phyloP scores from a whole-genome alignment of 2,113 vertebrate genomes.

The Oreochromis niloticus region DNA sequence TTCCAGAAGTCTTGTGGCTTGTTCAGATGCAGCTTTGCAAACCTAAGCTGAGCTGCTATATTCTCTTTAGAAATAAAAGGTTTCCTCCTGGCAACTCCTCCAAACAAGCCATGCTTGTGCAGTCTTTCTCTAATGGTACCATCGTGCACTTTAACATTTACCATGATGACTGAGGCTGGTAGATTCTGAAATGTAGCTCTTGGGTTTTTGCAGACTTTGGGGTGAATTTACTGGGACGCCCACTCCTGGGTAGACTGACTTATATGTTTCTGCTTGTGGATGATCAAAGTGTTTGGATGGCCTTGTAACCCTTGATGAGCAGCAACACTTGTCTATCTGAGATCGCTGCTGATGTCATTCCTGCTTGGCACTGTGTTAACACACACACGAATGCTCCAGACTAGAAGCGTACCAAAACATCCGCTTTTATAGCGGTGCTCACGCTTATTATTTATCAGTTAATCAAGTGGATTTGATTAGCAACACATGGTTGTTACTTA shows the following conservation, averaged over 20 bases:
- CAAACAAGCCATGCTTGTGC: background rate
- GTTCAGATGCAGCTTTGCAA: background rate
- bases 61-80: background rate
- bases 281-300: background rate
- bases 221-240: background rate
- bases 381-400: background rate
- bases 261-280: background rate
- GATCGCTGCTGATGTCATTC: background rate
- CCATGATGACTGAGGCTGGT: background rate
- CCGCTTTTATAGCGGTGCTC: background rate
- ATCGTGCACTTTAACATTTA: background rate
- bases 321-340: background rate
- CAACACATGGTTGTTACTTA: background rate
- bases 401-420: background rate
- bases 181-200: background rate
- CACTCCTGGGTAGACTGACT: background rate
- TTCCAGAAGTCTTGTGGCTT: background rate
- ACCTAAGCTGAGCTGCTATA: background rate
- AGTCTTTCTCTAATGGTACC: background rate
- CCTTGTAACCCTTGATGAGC: background rate
- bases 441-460: background rate
- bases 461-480: background rate
- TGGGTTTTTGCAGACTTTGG: background rate
- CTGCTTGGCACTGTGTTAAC: background rate
- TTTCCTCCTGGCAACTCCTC: background rate